Conservation (phyloP, 2,797 vertebrate genomes). For the Eulemur rubriventer region DNA sequence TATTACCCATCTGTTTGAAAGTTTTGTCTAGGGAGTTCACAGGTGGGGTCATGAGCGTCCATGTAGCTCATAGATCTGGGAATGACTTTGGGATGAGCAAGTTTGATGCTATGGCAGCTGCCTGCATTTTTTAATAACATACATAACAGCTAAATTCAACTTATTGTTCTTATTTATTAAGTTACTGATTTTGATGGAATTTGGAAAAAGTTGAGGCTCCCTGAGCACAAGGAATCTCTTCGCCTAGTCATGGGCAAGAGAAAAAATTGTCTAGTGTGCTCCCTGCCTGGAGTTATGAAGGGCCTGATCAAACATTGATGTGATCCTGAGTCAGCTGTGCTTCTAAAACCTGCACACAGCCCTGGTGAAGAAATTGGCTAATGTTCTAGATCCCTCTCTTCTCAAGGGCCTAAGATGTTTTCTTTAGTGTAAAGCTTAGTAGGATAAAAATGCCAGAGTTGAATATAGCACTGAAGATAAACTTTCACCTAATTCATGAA, state of each 20-base stretch:
- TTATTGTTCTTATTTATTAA: slow-evolving; percentile 5
- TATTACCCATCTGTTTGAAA: slow-evolving; percentile 26
- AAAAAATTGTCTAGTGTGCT: not conserved
- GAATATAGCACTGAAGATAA: not conserved
- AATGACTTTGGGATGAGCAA: slow-evolving; percentile 11
- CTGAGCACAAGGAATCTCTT: not conserved
- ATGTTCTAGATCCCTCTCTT: not conserved
- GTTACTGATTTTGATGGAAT: slow-evolving; percentile 17
- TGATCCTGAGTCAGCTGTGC: not conserved
- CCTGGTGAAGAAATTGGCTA: not conserved
- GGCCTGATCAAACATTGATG: not conserved
- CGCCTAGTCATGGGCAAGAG: not conserved
- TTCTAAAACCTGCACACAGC: not conserved
- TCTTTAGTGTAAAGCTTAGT: not conserved
- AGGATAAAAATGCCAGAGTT: not conserved
- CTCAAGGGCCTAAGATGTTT: not conserved
- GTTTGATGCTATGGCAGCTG: not conserved
- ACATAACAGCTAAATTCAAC: not conserved
- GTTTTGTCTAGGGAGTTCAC: not conserved
- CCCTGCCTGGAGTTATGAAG: not conserved
- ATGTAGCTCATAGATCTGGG: not conserved
- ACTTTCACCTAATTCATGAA: not conserved
- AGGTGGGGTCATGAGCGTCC: not conserved
- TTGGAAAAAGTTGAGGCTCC: not conserved
- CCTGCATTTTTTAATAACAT: slow-evolving; percentile 18